These are phyloP conservation scores for Cephalopachus bancanus DNA, from an alignment of 2,797 vertebrate genomes.

Conservation along the genomic window DNA sequence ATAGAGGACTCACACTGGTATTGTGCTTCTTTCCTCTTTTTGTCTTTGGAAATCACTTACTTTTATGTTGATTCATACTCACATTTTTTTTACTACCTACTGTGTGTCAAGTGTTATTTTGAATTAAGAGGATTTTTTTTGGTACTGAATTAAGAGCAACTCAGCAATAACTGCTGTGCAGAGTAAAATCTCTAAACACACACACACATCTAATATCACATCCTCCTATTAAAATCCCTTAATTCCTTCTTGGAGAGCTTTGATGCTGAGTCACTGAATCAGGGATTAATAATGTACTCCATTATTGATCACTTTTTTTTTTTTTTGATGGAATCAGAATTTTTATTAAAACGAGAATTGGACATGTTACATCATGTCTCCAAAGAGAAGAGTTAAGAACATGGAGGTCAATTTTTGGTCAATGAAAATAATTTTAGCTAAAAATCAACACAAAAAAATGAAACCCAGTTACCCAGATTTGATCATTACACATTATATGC, in stretches of 20 bases:
- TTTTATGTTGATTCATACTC: conserved; percentile 32
- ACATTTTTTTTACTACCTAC: conserved; percentile 11
- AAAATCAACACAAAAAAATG: too few species aligned
- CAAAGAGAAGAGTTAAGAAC: too few species aligned
- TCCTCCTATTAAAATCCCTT: background rate
- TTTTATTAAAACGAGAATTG: too few species aligned
- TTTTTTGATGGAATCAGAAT: too few species aligned
- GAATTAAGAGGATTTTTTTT: background rate
- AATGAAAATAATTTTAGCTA: too few species aligned
- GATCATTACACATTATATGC: too few species aligned
- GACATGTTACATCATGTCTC: too few species aligned
- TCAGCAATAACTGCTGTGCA: background rate
- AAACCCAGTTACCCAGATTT: too few species aligned
- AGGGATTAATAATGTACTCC: background rate
- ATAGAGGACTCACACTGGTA: background rate
- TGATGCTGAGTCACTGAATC: background rate
- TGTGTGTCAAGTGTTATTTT: background rate
- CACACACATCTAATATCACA: background rate
- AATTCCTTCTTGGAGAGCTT: background rate
- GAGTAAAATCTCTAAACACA: background rate
- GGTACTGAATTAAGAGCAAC: background rate
- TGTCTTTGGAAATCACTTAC: background rate
- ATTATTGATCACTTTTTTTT: background rate
- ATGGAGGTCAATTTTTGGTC: too few species aligned
- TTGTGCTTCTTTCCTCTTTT: background rate